phyloP scores from a whole-genome alignment of 2,797 vertebrate genomes.

The Ctenopoma kingsleyae region DNA sequence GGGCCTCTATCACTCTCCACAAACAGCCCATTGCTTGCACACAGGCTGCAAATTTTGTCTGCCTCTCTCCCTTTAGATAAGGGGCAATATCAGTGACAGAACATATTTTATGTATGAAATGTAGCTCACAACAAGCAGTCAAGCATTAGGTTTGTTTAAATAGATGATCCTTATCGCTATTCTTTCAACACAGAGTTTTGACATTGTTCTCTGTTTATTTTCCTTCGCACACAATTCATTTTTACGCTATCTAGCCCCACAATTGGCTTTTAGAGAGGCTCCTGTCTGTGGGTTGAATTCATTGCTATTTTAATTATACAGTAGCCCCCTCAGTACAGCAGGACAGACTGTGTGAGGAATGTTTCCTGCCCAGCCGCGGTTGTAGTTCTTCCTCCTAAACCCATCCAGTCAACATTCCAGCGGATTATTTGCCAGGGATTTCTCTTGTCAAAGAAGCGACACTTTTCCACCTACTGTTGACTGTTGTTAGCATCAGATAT shows the following conservation, averaged over 20 bases:
- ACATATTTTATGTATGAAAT: constrained; percentile 99
- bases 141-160: constrained; percentile 99
- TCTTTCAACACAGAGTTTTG: constrained; percentile 86
- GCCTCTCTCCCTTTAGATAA: constrained; percentile 95
- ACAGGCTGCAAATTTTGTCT: constrained; percentile 89
- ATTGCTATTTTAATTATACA: constrained; percentile 81
- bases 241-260: constrained; percentile 67
- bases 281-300: constrained; percentile 67
- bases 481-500: constrained; percentile 87
- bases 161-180: constrained; percentile 94
- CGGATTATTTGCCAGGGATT: constrained; percentile 82
- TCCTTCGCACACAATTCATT: constrained; percentile 58
- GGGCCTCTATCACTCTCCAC: constrained; percentile 89
- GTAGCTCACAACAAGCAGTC: constrained; percentile 95
- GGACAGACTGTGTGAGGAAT: constrained; percentile 50
- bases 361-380: constrained; percentile 51
- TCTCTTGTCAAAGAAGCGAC: constrained; percentile 83
- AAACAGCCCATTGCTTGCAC: constrained; percentile 91
- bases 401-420: constrained; percentile 76
- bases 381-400: constrained; percentile 71
- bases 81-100: constrained; percentile 94
- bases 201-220: constrained; percentile 86
- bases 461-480: constrained; percentile 76
- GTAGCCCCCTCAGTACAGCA: constrained; percentile 45
- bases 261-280: constrained; percentile 75